These are phyloP conservation scores for Bufo gargarizans DNA, from an alignment of 2,113 vertebrate species.

Conservation along the genomic window DNA sequence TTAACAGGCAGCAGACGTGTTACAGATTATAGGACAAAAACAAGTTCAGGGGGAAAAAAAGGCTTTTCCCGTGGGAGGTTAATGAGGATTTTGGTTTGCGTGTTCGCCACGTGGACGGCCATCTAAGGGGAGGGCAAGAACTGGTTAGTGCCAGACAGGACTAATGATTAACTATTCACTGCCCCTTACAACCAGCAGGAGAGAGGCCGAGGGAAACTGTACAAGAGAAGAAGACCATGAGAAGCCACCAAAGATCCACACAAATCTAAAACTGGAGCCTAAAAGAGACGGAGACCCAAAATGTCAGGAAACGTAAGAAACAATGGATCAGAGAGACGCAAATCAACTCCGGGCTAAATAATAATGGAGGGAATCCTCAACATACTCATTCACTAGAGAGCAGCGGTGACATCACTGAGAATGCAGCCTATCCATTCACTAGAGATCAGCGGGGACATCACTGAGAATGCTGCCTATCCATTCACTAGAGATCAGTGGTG, in stretches of 20 bases:
- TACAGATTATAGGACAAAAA: background rate
- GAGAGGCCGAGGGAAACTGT: background rate
- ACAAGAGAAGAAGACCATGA: background rate
- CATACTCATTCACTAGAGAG: background rate
- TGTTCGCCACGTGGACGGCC: background rate
- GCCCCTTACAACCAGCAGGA: background rate
- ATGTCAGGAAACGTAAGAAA: background rate
- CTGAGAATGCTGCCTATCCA: no score
- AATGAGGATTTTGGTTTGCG: background rate
- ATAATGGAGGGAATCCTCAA: no score
- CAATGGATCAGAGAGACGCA: no score
- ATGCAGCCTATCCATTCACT: no score
- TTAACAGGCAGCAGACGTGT: background rate
- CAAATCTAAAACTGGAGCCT: no score
- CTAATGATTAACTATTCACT: slow-evolving; percentile 8
- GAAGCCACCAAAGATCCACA: no score
- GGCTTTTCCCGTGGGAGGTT: background rate
- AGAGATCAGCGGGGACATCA: no score
- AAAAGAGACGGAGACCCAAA: no score
- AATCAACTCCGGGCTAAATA: background rate
- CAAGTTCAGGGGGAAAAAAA: background rate
- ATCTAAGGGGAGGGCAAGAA: background rate
- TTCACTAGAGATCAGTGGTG: no score
- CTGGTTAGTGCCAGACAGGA: background rate
- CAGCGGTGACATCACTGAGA: background rate